Conservation (phyloP, 2,113 vertebrate genomes). For the Apistogramma diplotaenia region DNA sequence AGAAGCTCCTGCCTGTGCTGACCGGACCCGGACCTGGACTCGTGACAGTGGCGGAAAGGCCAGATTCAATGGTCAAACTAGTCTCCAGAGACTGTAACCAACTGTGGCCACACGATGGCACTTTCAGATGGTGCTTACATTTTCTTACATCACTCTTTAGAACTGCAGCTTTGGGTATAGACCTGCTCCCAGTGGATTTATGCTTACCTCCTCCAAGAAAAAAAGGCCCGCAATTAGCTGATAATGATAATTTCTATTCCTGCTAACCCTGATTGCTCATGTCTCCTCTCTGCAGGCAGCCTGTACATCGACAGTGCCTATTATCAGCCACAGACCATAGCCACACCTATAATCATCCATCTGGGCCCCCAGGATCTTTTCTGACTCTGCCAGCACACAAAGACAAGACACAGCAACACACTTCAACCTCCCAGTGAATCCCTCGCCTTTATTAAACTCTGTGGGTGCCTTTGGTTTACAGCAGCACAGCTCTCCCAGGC, state of each 20-base stretch:
- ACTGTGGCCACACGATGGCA: not conserved
- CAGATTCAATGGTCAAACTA: not conserved
- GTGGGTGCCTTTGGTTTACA: constrained; percentile 1
- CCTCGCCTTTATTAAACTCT: constrained; percentile 26
- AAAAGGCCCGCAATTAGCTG: not conserved
- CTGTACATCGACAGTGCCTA: constrained; percentile 69
- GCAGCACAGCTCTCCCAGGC: not conserved
- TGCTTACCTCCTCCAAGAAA: not conserved
- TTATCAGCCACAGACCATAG: constrained; percentile 71
- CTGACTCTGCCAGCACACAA: constrained; percentile 27
- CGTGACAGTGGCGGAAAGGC: not conserved
- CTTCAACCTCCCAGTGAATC: not conserved
- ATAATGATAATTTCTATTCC: not conserved
- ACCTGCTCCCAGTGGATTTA: not conserved
- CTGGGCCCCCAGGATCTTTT: constrained; percentile 72
- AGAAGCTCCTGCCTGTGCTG: not conserved
- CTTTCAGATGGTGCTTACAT: not conserved
- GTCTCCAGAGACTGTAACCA: not conserved
- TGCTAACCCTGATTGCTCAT: constrained; percentile 15
- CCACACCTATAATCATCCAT: constrained; percentile 71
- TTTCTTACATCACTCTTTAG: accelerated
- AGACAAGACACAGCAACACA: not conserved
- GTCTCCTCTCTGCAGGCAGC: constrained; percentile 57
- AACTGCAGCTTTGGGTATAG: not conserved
- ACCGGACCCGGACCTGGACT: not conserved